Evolutionary conservation across 2,113 vertebrate genomes (phyloP).

Genomic region (Shinisaurus crocodilurus): DNA sequence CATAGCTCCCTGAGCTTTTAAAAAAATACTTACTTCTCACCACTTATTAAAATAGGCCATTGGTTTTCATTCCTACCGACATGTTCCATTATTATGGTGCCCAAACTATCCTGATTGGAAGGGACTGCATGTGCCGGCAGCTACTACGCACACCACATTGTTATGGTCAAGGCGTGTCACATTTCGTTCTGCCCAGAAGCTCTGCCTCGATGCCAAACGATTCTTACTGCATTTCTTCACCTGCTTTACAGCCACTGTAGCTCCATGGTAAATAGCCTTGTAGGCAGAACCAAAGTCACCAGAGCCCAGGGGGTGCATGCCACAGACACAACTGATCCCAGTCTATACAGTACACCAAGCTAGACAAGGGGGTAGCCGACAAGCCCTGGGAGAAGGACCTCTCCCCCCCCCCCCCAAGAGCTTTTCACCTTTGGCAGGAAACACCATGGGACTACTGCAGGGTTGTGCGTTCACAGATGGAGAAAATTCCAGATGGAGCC

Average conservation of each 20-base stretch:
- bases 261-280: constrained; percentile 84
- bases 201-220: constrained; percentile 85
- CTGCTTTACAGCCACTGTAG: constrained; percentile 89
- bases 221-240: constrained; percentile 89
- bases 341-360: constrained; percentile 89
- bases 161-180: constrained; percentile 83
- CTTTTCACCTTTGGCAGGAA: constrained; percentile 56
- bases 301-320: constrained; percentile 83
- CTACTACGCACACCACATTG: constrained; percentile 87
- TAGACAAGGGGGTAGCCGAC: constrained; percentile 73
- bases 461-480: constrained; percentile 72
- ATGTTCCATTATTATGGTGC: constrained; percentile 93
- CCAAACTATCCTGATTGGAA: constrained; percentile 79
- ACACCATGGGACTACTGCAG: constrained; percentile 89
- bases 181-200: constrained; percentile 97
- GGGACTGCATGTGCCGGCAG: constrained; percentile 85
- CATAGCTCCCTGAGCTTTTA: too few species aligned
- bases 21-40: too few species aligned
- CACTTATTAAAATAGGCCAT: too few species aligned
- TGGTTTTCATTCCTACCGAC: too few species aligned
- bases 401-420: constrained; percentile 55
- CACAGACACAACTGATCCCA: constrained; percentile 87
- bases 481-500: constrained; percentile 79
- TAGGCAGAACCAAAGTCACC: constrained; percentile 94
- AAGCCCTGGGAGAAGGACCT: constrained; percentile 68